These are phyloP conservation scores for Lepus timidus DNA, from an alignment of 2,113 vertebrate genomes.

Conservation along the genomic window DNA sequence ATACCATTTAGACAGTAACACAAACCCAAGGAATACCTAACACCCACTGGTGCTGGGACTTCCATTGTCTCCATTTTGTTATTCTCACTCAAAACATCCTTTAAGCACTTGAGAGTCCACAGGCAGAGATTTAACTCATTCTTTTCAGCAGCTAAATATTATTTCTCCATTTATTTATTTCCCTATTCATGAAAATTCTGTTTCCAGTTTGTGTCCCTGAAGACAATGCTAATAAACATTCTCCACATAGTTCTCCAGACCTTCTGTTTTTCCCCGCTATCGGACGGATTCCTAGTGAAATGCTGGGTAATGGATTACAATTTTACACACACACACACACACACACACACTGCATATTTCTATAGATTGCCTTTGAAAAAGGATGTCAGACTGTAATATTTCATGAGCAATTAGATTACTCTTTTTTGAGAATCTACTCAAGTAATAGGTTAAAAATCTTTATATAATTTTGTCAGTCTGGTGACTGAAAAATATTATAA, in stretches of 20 bases:
- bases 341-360: not conserved
- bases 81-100: constrained; percentile 20
- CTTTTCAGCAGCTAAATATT: not conserved
- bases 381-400: not conserved
- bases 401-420: not conserved
- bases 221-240: not conserved
- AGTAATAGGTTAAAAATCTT: not conserved
- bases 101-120: not conserved
- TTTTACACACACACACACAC: not conserved
- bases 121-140: not conserved
- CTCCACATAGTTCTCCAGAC: not conserved
- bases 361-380: constrained; percentile 37
- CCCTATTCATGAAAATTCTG: not conserved
- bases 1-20: not conserved
- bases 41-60: not conserved
- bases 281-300: not conserved
- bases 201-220: constrained; percentile 37
- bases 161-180: not conserved
- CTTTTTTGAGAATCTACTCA: not conserved
- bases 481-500: not conserved
- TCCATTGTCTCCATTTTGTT: constrained; percentile 2
- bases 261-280: not conserved
- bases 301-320: not conserved
- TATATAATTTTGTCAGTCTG: constrained; percentile 8
- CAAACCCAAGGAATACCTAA: not conserved